A percentile compares a stretch with the other conserved stretches of the same genome.
Conservation (phyloP, 64 coral and sea anemone genomes). For the Stichodactyla helianthus region DNA sequence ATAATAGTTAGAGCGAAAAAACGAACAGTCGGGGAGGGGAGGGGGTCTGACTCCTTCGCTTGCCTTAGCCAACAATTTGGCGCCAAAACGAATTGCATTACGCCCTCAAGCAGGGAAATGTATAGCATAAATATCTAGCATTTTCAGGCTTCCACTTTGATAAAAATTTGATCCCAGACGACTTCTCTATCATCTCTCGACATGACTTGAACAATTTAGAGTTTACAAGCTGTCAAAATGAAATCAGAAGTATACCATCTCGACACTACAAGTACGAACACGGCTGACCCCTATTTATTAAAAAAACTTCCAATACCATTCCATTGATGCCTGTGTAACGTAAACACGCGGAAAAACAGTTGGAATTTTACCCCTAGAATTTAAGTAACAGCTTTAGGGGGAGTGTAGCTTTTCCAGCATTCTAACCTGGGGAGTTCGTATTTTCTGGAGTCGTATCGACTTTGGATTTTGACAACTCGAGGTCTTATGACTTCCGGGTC, state of each 20-base stretch:
- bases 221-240: background rate
- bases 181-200: too few relatives aligned
- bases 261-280: background rate
- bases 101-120: too few relatives aligned
- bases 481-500: slow-evolving; percentile 76
- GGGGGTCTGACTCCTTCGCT: too few relatives aligned
- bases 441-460: slow-evolving; percentile 67
- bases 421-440: slow-evolving; percentile 59
- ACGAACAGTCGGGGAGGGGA: too few relatives aligned
- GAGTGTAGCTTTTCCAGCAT: slow-evolving; percentile 78
- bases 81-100: too few relatives aligned
- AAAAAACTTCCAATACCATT: background rate
- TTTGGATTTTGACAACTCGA: slow-evolving; percentile 65
- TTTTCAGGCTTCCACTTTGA: too few relatives aligned
- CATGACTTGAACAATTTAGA: background rate
- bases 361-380: background rate
- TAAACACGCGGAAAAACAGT: background rate
- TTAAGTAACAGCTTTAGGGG: background rate
- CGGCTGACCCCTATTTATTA: background rate
- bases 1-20: too few relatives aligned
- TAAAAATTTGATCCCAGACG: too few relatives aligned
- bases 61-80: too few relatives aligned
- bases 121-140: too few relatives aligned
- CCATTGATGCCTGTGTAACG: background rate
- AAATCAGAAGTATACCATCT: background rate